Conservation (phyloP, 2,113 vertebrate species). For the Piprites chloris region DNA sequence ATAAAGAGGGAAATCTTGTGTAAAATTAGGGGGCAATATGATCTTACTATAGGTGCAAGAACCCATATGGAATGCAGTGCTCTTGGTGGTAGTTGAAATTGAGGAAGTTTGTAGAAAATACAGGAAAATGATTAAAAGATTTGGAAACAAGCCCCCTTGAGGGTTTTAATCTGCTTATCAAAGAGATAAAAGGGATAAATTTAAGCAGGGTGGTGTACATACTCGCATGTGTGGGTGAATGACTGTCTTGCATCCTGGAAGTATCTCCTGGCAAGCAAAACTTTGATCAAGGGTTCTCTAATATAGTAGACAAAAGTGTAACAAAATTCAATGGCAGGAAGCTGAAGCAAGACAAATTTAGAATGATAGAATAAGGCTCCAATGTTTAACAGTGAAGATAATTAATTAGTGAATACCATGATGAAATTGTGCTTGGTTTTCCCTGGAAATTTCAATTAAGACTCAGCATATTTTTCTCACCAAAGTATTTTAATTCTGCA, state of each 20-base stretch:
- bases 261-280: constrained; percentile 31
- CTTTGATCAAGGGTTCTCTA: constrained; percentile 24
- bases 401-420: not conserved
- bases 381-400: not conserved
- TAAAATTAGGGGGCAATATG: not conserved
- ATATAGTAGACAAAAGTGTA: constrained; percentile 11
- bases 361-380: not conserved
- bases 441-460: not conserved
- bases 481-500: not conserved
- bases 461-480: not conserved
- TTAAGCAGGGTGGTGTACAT: not conserved
- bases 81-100: not conserved
- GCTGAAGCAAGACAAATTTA: constrained; percentile 12
- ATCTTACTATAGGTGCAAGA: not conserved
- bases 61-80: not conserved
- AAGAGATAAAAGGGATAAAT: constrained; percentile 24
- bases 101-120: not conserved
- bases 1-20: not conserved
- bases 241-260: not conserved
- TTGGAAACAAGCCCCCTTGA: not conserved
- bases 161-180: constrained; percentile 26
- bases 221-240: not conserved
- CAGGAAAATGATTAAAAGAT: not conserved
- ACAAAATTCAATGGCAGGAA: not conserved
- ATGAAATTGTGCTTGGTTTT: not conserved